phyloP scores from a whole-genome alignment of 1,140 invertebrate genomes.

The Drosophila novamexicana region DNA sequence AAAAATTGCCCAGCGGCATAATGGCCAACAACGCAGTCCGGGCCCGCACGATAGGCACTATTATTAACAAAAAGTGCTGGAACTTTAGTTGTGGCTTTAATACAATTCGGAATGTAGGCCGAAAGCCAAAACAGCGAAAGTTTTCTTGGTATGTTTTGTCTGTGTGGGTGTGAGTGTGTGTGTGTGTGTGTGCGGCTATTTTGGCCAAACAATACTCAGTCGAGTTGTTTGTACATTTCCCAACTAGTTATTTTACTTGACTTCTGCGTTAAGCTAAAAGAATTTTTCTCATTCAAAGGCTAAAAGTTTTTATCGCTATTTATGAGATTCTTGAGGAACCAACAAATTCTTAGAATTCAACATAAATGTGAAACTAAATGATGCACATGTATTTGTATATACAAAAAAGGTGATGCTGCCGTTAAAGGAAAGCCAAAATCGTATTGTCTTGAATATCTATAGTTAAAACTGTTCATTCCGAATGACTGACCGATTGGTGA shows the following conservation, averaged over 20 bases:
- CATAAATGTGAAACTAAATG: too few relatives aligned
- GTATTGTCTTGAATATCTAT: too few relatives aligned
- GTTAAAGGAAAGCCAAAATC: too few relatives aligned
- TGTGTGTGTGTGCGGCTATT: background rate
- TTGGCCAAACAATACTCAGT: background rate
- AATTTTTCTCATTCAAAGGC: conserved; percentile 8
- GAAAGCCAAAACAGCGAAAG: conserved; percentile 3
- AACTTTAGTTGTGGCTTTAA: conserved; percentile 22
- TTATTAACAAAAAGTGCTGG: conserved; percentile 7
- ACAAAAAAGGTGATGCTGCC: too few relatives aligned
- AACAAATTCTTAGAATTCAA: background rate
- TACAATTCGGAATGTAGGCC: conserved; percentile 1
- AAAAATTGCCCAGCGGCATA: conserved; percentile 53
- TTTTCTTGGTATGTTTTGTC: conserved; percentile 11
- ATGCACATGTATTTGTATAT: too few relatives aligned
- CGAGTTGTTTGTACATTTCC: background rate
- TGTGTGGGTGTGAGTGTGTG: background rate
- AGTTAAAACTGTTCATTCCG: too few relatives aligned
- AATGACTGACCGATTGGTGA: too few relatives aligned
- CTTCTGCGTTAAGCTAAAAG: background rate
- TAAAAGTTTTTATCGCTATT: conserved; percentile 15
- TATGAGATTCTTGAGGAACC: background rate
- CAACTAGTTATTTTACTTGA: background rate
- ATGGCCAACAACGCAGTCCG: conserved; percentile 25
- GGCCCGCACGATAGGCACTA: background rate